A percentile compares a stretch with the other conserved stretches of the same genome.
Evolutionary conservation across 2,797 vertebrate genomes (phyloP).

Genomic region (Oryzias dopingdopingensis): DNA sequence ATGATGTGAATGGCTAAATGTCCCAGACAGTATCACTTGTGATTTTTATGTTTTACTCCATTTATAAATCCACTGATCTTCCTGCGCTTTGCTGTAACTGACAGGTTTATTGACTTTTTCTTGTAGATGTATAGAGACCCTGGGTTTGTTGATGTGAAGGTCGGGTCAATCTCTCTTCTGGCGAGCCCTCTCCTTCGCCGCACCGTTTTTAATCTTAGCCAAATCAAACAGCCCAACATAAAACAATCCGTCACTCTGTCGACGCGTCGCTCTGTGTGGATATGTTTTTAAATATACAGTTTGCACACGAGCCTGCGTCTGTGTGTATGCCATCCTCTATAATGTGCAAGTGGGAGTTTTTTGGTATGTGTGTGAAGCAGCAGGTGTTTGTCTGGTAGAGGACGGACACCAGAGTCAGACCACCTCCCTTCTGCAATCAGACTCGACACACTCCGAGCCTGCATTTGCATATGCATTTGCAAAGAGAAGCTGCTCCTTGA

Average conservation of each 20-base stretch:
- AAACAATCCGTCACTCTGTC: conserved; percentile 56
- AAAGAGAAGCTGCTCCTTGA: conserved; percentile 78
- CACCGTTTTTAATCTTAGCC: conserved; percentile 31
- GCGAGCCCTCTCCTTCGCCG: conserved; percentile 19
- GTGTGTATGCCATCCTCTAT: conserved; percentile 10
- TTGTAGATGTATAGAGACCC: conserved; percentile 36
- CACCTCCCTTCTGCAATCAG: conserved; percentile 78
- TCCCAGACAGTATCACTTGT: not conserved
- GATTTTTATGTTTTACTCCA: conserved; percentile 13
- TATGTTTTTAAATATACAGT: conserved; percentile 35
- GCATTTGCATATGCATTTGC: conserved; percentile 83
- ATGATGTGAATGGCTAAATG: not conserved
- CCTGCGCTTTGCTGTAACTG: conserved; percentile 26
- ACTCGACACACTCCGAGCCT: conserved; percentile 59
- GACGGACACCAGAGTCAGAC: conserved; percentile 63
- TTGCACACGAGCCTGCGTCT: conserved; percentile 16
- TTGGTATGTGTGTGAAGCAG: conserved; percentile 50
- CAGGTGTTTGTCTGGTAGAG: conserved; percentile 81
- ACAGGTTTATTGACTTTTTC: conserved; percentile 59
- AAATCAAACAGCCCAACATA: conserved; percentile 62
- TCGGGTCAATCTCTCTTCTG: conserved; percentile 31
- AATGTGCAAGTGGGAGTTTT: conserved; percentile 3
- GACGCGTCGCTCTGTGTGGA: conserved; percentile 34
- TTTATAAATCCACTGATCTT: conserved; percentile 20
- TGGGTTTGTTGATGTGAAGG: conserved; percentile 34